Conservation (phyloP, 2,113 vertebrate genomes). For the Glareola pratincola region DNA sequence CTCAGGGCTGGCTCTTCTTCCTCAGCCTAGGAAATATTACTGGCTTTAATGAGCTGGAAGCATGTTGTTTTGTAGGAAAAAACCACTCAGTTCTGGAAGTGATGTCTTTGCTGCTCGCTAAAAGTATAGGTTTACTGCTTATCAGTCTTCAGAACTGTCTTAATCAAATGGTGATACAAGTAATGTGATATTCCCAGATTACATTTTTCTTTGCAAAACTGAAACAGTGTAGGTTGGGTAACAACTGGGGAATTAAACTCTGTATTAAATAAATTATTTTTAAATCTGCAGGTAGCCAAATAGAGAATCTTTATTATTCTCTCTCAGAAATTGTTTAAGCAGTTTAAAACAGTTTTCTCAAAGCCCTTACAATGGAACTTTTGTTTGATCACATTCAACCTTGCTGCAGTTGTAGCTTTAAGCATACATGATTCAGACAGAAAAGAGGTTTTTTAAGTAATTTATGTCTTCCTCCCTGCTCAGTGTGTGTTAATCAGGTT, state of each 20-base stretch:
- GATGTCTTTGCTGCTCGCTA: not conserved
- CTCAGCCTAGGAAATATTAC: not conserved
- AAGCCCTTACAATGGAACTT: not conserved
- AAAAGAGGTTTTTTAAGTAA: not conserved
- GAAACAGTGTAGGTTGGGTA: not conserved
- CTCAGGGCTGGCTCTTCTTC: not conserved
- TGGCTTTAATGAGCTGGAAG: not conserved
- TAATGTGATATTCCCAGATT: not conserved
- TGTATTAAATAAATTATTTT: not conserved
- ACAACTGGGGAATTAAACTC: not conserved
- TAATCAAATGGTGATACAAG: not conserved
- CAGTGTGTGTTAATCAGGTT: constrained; percentile 29
- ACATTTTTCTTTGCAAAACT: not conserved
- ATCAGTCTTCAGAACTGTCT: not conserved
- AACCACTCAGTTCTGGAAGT: not conserved
- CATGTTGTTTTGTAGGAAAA: not conserved
- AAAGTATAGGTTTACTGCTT: not conserved
- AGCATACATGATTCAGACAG: not conserved
- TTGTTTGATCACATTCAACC: not conserved
- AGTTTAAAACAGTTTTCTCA: not conserved
- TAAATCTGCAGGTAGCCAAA: not conserved
- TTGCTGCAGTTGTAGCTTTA: not conserved
- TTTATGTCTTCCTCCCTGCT: constrained; percentile 6
- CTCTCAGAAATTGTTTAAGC: not conserved
- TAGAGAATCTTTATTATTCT: not conserved